Evolutionary conservation across 2,797 vertebrate species (phyloP).

Genomic region (Amniataba percoides): DNA sequence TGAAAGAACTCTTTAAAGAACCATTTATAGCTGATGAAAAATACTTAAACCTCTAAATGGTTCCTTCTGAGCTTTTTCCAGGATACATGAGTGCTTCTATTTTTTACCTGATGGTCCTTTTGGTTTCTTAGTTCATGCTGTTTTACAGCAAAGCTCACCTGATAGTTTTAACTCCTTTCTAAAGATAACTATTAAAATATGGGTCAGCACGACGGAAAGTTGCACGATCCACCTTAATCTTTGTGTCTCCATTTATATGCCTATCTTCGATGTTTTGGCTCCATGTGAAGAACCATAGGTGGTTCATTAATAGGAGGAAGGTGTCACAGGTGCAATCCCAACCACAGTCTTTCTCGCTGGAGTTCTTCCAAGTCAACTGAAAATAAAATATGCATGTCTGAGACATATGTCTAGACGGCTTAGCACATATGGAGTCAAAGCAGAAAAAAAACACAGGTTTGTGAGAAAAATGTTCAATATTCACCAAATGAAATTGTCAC

Average conservation of each 20-base stretch:
- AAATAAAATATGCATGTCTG: background rate
- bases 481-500: background rate
- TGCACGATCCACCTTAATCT: background rate
- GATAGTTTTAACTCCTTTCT: background rate
- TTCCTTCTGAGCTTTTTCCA: constrained; percentile 24
- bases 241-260: background rate
- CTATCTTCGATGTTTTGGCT: background rate
- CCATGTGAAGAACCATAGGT: background rate
- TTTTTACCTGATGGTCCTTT: constrained; percentile 35
- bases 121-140: constrained; percentile 23
- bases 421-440: constrained; percentile 2
- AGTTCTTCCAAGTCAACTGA: background rate
- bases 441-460: constrained; percentile 9
- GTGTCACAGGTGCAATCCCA: background rate
- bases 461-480: background rate
- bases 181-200: background rate
- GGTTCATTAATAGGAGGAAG: background rate
- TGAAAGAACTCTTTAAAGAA: constrained; percentile 61
- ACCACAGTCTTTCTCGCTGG: background rate
- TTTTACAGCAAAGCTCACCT: background rate
- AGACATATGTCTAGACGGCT: background rate
- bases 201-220: background rate
- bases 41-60: constrained; percentile 51
- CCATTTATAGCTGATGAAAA: constrained; percentile 59
- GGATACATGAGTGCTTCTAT: constrained; percentile 37